Evolutionary conservation across 2,888 invertebrate species (phyloP), one percentile per base, ranked within the genome.

Genomic region (Steinernema carpocapsae): DNA sequence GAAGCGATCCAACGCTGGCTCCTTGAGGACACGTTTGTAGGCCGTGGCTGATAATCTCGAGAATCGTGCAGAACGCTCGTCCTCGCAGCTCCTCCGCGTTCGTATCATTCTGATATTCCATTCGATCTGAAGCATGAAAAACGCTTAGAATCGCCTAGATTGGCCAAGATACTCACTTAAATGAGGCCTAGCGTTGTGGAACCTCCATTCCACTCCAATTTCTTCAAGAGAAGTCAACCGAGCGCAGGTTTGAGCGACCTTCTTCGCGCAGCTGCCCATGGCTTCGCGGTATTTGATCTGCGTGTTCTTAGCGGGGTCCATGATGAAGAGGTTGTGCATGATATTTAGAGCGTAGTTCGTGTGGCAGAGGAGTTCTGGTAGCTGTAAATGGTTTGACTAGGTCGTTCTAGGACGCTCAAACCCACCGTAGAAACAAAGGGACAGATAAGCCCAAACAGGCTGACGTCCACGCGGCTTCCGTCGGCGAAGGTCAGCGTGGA

Each of bases 271-370:
- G 6, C 6, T 7, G 2, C 4, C 56, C 26, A 56, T 7, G 26
- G 56, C 56, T 56, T 56, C 24, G 4, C 56, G 56, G 17, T 56
- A 56, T 56, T 24, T 56, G 12, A 26, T 17, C 56, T 56, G 56
- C 12, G 12, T 26, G 6, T 6, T 19, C 17, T 24, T 56, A 26
- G 22, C 14, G 2, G 56, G 26, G 26, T 56, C 56, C 26, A 56
- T 7, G 26, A 56, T 1, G 56, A 2, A 24, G 26, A 56, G 26
- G 7, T 56, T 56, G 6, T 56, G 56, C 22, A 56, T 56, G 26
- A 56, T 56, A 26, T 56, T 26, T 7, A 56, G 56, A 7, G 17
- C 56, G 56, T 56, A 56, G 56, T 56, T 56, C 6, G 56, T 24
- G 26, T 56, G 56, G 22, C 1, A 26, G 26, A 56, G 56, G 6